phyloP scores from a whole-genome alignment of 2,888 invertebrate genomes.

The Xiphydria camelus region DNA sequence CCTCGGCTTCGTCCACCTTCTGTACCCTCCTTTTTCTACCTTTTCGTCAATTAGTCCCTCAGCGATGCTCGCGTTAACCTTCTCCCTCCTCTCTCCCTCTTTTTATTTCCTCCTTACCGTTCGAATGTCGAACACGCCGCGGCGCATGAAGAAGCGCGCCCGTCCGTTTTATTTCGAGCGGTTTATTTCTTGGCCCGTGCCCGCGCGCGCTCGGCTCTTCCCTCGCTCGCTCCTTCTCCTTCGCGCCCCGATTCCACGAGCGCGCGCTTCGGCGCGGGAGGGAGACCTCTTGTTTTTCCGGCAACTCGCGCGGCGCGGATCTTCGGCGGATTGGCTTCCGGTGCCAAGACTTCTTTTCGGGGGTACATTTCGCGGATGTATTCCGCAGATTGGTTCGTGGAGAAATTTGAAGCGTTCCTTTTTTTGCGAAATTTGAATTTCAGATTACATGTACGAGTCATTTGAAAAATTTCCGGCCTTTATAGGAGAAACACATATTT shows the following conservation, averaged over 20 bases:
- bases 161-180: neutral
- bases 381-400: no score
- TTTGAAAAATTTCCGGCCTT: no score
- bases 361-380: no score
- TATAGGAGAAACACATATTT: no score
- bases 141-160: constrained; percentile 6
- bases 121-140: neutral
- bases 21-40: constrained; percentile 7
- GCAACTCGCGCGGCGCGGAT: neutral
- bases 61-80: constrained; percentile 27
- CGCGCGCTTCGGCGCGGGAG: no score
- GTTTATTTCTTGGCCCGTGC: constrained; percentile 1
- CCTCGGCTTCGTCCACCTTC: neutral
- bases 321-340: constrained; percentile 16
- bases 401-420: no score
- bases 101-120: neutral
- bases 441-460: no score
- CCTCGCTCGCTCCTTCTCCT: neutral
- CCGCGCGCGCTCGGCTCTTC: no score
- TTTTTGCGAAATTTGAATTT: no score
- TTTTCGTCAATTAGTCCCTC: constrained; percentile 49
- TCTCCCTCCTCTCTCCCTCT: neutral
- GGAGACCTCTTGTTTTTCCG: constrained; percentile 7
- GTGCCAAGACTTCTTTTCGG: constrained; percentile 13
- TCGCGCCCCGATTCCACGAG: constrained; percentile 9